Evolutionary conservation across 2,888 invertebrate genomes (phyloP).

Genomic region (Polymixis flavicincta): DNA sequence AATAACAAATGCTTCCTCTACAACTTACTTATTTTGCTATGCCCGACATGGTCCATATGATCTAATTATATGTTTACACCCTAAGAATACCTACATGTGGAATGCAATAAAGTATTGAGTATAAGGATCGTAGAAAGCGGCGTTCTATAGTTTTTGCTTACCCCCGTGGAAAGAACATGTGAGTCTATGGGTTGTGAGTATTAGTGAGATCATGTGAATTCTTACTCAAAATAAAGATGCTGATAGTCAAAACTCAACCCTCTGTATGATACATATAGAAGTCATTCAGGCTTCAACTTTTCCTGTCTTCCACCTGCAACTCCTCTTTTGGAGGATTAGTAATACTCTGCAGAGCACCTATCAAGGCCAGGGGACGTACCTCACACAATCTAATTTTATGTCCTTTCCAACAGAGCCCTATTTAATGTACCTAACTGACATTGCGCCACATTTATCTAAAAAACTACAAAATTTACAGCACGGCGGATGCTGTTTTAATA

Average conservation of each 20-base stretch:
- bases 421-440: not conserved
- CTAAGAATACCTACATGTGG: too few relatives aligned
- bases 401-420: not conserved
- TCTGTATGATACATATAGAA: not conserved
- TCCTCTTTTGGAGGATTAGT: not conserved
- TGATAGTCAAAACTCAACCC: not conserved
- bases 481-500: not conserved
- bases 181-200: too few relatives aligned
- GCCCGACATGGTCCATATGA: too few relatives aligned
- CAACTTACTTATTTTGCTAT: too few relatives aligned
- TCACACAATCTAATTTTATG: not conserved
- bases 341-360: too few relatives aligned
- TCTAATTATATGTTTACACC: too few relatives aligned
- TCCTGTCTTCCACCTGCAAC: not conserved
- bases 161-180: too few relatives aligned
- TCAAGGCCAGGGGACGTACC: too few relatives aligned
- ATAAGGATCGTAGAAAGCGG: too few relatives aligned
- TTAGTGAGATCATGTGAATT: not conserved
- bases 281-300: not conserved
- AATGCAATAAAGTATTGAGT: too few relatives aligned
- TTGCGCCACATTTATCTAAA: not conserved
- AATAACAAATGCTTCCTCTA: too few relatives aligned
- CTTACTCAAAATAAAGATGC: not conserved
- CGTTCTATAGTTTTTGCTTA: too few relatives aligned
- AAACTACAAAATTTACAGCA: not conserved